Conservation (phyloP, 2,888 invertebrate species). For the Eueremaeus valkanovi region DNA sequence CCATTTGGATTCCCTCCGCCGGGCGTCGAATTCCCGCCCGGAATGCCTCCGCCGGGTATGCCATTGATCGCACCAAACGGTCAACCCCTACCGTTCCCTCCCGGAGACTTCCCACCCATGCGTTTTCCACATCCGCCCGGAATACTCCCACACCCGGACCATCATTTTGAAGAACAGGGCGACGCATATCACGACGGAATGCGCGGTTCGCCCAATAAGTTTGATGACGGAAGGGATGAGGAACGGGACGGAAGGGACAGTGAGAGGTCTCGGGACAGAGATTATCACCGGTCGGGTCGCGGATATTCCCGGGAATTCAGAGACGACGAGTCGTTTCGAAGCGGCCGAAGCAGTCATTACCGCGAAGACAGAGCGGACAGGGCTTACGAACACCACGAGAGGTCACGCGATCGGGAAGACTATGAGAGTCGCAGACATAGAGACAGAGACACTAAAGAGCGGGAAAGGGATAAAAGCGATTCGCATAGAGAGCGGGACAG, state of each 20-base stretch:
- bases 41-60: slow-evolving; percentile 45
- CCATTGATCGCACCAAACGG: slow-evolving; percentile 40
- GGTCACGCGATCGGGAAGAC: slow-evolving; percentile 43
- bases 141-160: slow-evolving; percentile 43
- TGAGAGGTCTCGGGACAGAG: slow-evolving; percentile 49
- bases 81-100: slow-evolving; percentile 21
- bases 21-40: slow-evolving; percentile 48
- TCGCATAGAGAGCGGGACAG: slow-evolving; percentile 42
- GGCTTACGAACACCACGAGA: slow-evolving; percentile 50
- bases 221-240: slow-evolving; percentile 29
- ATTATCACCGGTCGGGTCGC: slow-evolving; percentile 25
- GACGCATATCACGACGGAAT: slow-evolving; percentile 42
- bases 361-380: slow-evolving; percentile 53
- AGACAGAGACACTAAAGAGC: slow-evolving; percentile 38
- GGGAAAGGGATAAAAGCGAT: slow-evolving; percentile 45
- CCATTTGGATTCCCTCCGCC: slow-evolving; percentile 38
- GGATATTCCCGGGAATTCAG: slow-evolving; percentile 22
- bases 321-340: slow-evolving; percentile 36
- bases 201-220: slow-evolving; percentile 12
- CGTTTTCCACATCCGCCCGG: slow-evolving; percentile 47
- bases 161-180: slow-evolving; percentile 43
- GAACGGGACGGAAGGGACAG: slow-evolving; percentile 42
- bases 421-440: slow-evolving; percentile 25
- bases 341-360: slow-evolving; percentile 48
- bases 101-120: slow-evolving; percentile 49